Evolutionary conservation across 2,888 invertebrate species (phyloP).

Genomic region (Choristoneura rosaceana): DNA sequence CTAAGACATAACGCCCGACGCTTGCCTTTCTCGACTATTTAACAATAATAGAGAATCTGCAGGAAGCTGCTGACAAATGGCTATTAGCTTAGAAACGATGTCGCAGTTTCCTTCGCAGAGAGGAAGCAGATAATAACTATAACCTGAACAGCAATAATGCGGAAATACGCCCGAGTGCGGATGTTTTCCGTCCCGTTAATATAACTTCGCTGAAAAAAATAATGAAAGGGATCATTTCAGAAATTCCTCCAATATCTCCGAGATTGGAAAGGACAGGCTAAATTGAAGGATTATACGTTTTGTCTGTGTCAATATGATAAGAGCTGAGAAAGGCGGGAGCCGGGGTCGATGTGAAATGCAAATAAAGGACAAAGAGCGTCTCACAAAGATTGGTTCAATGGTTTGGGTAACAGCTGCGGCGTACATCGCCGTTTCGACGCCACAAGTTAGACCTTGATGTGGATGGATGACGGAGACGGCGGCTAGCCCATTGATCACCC

Average conservation of each 20-base stretch:
- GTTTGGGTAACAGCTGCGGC: conserved; percentile 63
- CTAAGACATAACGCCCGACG: neutral
- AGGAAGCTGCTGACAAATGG: conserved; percentile 44
- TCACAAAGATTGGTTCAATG: conserved; percentile 66
- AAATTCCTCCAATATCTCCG: conserved; percentile 44
- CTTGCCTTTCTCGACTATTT: conserved; percentile 14
- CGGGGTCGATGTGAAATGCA: conserved; percentile 71
- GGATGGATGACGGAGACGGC: neutral
- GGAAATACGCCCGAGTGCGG: conserved; percentile 38
- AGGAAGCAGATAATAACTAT: conserved; percentile 40
- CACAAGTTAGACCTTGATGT: conserved; percentile 20
- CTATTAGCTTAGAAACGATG: conserved; percentile 41
- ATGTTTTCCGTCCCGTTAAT: conserved; percentile 40
- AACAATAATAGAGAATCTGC: conserved; percentile 17
- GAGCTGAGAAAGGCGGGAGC: conserved; percentile 66
- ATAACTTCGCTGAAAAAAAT: conserved; percentile 35
- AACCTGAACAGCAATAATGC: conserved; percentile 40
- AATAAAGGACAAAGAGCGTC: conserved; percentile 69
- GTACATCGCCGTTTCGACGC: conserved; percentile 52
- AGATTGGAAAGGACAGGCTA: conserved; percentile 65
- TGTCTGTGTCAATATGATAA: conserved; percentile 80
- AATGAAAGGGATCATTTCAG: conserved; percentile 44
- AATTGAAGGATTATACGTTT: conserved; percentile 75
- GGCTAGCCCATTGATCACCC: neutral
- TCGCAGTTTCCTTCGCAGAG: conserved; percentile 37